Conservation (phyloP, 1,140 invertebrate genomes). For the Sinella curviseta region DNA sequence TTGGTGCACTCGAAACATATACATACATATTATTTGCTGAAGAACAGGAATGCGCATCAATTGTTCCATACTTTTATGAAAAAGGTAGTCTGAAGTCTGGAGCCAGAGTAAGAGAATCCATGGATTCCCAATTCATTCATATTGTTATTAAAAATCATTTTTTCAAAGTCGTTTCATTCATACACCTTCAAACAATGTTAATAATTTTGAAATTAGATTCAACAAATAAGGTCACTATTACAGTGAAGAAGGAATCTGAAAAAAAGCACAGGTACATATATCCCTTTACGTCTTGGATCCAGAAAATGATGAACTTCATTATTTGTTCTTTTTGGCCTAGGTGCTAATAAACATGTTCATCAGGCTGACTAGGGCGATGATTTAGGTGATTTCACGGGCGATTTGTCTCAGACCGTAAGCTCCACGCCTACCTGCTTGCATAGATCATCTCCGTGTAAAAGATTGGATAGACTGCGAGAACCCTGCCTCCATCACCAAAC, state of each 20-base stretch:
- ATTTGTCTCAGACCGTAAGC: slow-evolving; percentile 44
- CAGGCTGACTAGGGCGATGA: slow-evolving; percentile 41
- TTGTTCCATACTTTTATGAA: too few relatives aligned
- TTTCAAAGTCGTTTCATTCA: too few relatives aligned
- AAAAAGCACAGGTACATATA: neutral
- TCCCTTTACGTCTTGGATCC: neutral
- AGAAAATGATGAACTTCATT: neutral
- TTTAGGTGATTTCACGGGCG: slow-evolving; percentile 46
- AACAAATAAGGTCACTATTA: slow-evolving; percentile 15
- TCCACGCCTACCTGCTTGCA: slow-evolving; percentile 40
- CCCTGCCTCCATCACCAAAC: slow-evolving; percentile 8
- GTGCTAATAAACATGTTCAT: slow-evolving; percentile 50
- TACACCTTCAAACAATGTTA: too few relatives aligned
- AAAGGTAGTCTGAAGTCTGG: too few relatives aligned
- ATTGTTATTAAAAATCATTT: too few relatives aligned
- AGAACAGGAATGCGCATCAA: too few relatives aligned
- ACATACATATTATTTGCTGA: too few relatives aligned
- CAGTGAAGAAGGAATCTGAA: too few relatives aligned
- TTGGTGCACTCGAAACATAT: too few relatives aligned
- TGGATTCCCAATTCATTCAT: too few relatives aligned
- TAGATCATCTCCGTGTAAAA: slow-evolving; percentile 9
- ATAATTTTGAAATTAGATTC: too few relatives aligned
- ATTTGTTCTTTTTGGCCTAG: slow-evolving; percentile 30
- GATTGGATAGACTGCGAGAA: slow-evolving; percentile 15
- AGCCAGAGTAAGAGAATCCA: too few relatives aligned